A percentile compares a stretch with the other conserved stretches of the same genome.
phyloP scores from a whole-genome alignment of 2,113 vertebrate genomes.

The human (Homo sapiens) region DNA sequence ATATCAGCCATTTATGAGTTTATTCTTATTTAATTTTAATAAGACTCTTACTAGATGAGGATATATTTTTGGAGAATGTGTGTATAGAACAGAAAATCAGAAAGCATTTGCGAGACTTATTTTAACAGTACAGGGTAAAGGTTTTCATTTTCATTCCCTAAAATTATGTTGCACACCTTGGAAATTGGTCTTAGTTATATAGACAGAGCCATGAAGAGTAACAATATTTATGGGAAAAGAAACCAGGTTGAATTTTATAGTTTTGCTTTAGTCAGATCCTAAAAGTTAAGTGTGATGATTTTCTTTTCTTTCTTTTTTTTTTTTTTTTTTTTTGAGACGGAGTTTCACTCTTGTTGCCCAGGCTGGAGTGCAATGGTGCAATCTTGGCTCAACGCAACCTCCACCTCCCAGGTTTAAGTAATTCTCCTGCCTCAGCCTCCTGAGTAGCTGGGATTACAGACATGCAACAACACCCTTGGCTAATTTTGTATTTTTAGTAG shows the following conservation, averaged over 20 bases:
- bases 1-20: background rate
- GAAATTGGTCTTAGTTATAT: background rate
- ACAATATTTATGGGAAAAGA: slow-evolving; percentile 23
- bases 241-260: background rate
- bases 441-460: too few relatives aligned
- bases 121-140: background rate
- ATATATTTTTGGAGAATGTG: background rate
- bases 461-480: too few relatives aligned
- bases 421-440: too few relatives aligned
- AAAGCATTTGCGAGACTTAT: background rate
- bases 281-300: slow-evolving; percentile 32
- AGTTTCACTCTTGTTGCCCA: too few relatives aligned
- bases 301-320: background rate
- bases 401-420: rapidly evolving
- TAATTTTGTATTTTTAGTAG: too few relatives aligned
- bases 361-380: too few relatives aligned
- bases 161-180: background rate
- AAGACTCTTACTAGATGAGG: background rate
- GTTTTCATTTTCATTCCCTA: background rate
- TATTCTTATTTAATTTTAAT: background rate
- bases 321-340: too few relatives aligned
- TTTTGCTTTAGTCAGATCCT: slow-evolving; percentile 18
- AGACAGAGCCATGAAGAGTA: background rate
- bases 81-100: background rate
- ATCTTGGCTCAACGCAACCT: too few relatives aligned